These are phyloP conservation scores for Lordiphosa clarofinis DNA, from an alignment of 1,140 invertebrate species.

Conservation along the genomic window DNA sequence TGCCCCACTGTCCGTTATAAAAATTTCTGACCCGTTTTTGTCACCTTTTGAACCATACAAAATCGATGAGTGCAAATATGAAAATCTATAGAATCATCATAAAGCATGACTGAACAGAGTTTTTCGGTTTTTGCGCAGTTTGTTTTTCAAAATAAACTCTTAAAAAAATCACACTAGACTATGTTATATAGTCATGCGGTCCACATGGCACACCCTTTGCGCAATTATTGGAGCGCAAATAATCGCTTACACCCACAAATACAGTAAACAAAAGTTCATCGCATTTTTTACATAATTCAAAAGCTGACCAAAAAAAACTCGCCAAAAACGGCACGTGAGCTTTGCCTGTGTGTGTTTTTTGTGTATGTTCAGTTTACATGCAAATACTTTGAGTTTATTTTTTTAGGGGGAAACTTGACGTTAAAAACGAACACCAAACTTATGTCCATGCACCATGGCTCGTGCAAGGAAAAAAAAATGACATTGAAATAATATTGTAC, in stretches of 20 bases:
- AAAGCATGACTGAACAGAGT: too few relatives aligned
- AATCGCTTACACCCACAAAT: conserved; percentile 22
- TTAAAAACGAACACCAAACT: conserved; percentile 30
- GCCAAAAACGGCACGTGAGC: conserved; percentile 18
- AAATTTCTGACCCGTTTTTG: too few relatives aligned
- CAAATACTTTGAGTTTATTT: conserved; percentile 57
- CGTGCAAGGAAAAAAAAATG: conserved; percentile 41
- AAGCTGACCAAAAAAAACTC: conserved; percentile 44
- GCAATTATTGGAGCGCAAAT: conserved; percentile 60
- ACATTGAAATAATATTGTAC: conserved; percentile 69
- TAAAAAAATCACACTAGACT: conserved; percentile 7
- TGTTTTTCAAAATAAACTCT: neutral
- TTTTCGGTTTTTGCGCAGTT: conserved; percentile 19
- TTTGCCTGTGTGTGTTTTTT: conserved; percentile 15
- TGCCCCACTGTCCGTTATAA: too few relatives aligned
- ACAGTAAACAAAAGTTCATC: conserved; percentile 20
- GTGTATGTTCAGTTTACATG: conserved; percentile 48
- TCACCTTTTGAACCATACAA: too few relatives aligned
- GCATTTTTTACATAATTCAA: conserved; percentile 35
- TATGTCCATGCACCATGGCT: conserved; percentile 1
- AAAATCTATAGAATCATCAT: too few relatives aligned
- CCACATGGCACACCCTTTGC: conserved; percentile 50
- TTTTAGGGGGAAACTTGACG: conserved; percentile 19
- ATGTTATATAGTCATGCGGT: conserved; percentile 43
- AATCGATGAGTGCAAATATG: too few relatives aligned